Evolutionary conservation across 2,888 invertebrate species (phyloP), one percentile per base, ranked within the genome.

Genomic region (Antheraea assamensis): DNA sequence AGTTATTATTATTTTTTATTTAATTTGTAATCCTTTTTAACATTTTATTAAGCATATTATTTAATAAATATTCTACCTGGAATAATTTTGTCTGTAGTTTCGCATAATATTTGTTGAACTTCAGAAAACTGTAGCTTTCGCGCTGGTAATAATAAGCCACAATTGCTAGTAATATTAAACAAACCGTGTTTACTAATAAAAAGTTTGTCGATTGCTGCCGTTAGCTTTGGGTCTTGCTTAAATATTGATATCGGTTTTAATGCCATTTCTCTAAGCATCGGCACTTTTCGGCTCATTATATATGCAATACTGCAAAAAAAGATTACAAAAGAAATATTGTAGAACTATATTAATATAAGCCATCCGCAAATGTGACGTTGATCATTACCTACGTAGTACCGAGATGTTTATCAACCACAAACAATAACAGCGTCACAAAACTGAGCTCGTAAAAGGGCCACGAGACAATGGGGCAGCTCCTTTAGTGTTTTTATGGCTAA

Each of bases 321-420:
- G 71, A 74, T 80, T 77, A 82, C 81, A 81, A 81, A 83, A 86
- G 86, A 81, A 82, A 85, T 79, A 85, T 87, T 90, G 86, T 87
- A 85, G 87, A 87, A 84, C 83, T 90, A 85, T 88, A 90, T 90
- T 90, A 90, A 89, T 89, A 85, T 86, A 86, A 88, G 86, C 88
- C 87, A 88, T 88, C 85, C 89, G 91, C 85, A 91, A 91, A 91
- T 92, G 91, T 92, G 92, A 88, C 86, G 91, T 93, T 93, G 94
- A 93, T 93, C 93, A 91, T 85, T 90, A 89, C 92, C 93, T 91
- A 92, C 91, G 90, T 88, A 92, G 92, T 92, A 92, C 92, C 89
- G 91, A 91, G 94, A 94, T 94, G 92, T 92, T 94, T 94, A 94
- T 94, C 94, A 90, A 91, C 93, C 92, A 90, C 93, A 93, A 94